These are phyloP conservation scores for Cynodonichthys magdalenae DNA, from an alignment of 2,797 vertebrate genomes.

Conservation along the genomic window DNA sequence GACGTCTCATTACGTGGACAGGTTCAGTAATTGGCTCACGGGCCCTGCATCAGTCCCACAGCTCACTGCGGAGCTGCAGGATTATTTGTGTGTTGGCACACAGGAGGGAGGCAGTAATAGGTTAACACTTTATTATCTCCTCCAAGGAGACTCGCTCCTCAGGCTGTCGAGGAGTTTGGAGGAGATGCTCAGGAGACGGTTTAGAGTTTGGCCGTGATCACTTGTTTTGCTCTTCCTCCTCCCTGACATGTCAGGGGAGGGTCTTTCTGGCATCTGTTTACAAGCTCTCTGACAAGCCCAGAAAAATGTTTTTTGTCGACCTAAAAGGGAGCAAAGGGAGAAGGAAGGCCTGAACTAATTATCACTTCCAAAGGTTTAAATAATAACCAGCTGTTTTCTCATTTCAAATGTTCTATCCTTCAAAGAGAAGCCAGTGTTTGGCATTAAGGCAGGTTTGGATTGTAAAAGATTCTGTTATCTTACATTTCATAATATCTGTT, in stretches of 20 bases:
- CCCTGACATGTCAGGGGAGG: constrained; percentile 27
- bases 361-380: constrained; percentile 43
- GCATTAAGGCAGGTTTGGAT: not conserved
- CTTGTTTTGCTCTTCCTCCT: constrained; percentile 55
- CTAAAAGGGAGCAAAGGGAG: constrained; percentile 19
- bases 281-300: constrained; percentile 39
- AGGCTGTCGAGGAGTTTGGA: constrained; percentile 38
- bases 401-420: constrained; percentile 30
- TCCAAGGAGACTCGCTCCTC: constrained; percentile 40
- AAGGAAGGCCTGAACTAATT: constrained; percentile 3
- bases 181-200: constrained; percentile 33
- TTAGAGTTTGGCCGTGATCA: constrained; percentile 55
- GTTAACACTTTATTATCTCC: constrained; percentile 54
- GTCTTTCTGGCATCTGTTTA: constrained; percentile 41
- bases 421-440: constrained; percentile 19
- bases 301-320: constrained; percentile 28
- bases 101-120: constrained; percentile 32
- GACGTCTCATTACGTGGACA: constrained; percentile 63
- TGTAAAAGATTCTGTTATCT: not conserved
- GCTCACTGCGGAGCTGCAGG: constrained; percentile 33
- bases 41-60: constrained; percentile 53
- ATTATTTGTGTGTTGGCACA: constrained; percentile 47
- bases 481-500: constrained; percentile 26
- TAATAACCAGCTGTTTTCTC: constrained; percentile 40
- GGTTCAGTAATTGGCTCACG: constrained; percentile 65